A percentile compares a stretch with the other conserved stretches of the same genome.
Conservation (phyloP, 2,113 vertebrate genomes). For the Mus spicilegus region DNA sequence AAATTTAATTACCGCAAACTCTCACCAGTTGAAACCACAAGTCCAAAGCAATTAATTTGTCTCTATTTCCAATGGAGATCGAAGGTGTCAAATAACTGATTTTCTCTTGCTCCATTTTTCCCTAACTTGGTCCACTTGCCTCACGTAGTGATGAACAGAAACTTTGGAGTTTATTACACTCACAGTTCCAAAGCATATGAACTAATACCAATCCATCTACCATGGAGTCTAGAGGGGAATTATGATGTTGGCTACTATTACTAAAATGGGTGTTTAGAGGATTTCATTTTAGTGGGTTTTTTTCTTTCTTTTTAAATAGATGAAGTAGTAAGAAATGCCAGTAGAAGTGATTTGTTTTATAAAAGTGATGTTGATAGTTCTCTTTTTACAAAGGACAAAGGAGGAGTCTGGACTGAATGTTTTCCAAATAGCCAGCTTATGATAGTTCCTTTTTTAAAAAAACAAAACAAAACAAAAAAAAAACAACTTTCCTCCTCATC, state of each 20-base stretch:
- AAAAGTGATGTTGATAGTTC: slow-evolving; percentile 17
- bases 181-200: background rate
- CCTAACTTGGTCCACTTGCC: background rate
- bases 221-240: background rate
- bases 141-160: background rate
- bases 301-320: background rate
- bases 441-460: background rate
- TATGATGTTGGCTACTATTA: background rate
- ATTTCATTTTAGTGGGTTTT: background rate
- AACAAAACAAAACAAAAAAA: no score
- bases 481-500: background rate
- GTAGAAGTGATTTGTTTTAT: background rate
- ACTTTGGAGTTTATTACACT: background rate
- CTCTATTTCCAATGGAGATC: background rate
- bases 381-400: slow-evolving; percentile 16
- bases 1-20: background rate
- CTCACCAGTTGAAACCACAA: background rate
- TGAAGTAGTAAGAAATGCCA: background rate
- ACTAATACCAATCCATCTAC: background rate
- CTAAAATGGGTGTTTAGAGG: background rate
- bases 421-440: background rate
- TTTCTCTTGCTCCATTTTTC: background rate
- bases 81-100: background rate
- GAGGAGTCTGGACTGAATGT: background rate
- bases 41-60: background rate